Base-by-base conservation (phyloP, 2,113 vertebrate genomes). In the Rhipidura dahli region DNA sequence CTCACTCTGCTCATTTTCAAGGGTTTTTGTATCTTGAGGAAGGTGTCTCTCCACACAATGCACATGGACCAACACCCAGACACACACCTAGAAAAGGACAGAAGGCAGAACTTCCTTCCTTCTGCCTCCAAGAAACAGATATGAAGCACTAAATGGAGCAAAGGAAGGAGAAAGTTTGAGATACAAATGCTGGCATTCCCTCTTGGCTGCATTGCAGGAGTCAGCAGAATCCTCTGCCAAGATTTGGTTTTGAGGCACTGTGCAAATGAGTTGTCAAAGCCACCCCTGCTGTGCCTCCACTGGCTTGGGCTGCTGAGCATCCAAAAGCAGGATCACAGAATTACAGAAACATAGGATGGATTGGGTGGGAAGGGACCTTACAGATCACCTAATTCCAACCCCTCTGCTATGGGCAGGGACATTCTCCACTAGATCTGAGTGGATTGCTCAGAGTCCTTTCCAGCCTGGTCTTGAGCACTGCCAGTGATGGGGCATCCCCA, bases 181-280 rank as follows among this genome's bases (percentile, higher is more conserved):
- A 87, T 50, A 85, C 61, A 83, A 63, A 66, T 49, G 53, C 60
- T 86, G 83, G 86, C 90, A 83, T 73, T 90, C 40, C 11, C 3
- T 86, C 65, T 90, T 93, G 68, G 85, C 78, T 93, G 65, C 45
- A 54, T 76, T 93, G 90, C 39, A 89, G 57, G 28, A 53, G 28
- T 90, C 95, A 96, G 80, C 47, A 83, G 76, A 77, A 87, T 59
- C 68, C 35, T 65, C 68, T 92, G 95, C 90, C 86, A 93, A 87
- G 60, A 80, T 87, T 59, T 73, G 82, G 2, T 65, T 95, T 85
- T 93, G 39, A 81, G 44, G 56, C 40, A 31, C 35, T 50, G 77
- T 68, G 35, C 28, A 82, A 91, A 90, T 85, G 68, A 82, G 50
- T 91, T 90, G 37, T 86, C 87, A 93, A 93, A 91, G 28, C 56